Base-by-base conservation (phyloP, 30 jellyfish, hydroid and myxozoan species). In the Sanderia malayensis region DNA sequence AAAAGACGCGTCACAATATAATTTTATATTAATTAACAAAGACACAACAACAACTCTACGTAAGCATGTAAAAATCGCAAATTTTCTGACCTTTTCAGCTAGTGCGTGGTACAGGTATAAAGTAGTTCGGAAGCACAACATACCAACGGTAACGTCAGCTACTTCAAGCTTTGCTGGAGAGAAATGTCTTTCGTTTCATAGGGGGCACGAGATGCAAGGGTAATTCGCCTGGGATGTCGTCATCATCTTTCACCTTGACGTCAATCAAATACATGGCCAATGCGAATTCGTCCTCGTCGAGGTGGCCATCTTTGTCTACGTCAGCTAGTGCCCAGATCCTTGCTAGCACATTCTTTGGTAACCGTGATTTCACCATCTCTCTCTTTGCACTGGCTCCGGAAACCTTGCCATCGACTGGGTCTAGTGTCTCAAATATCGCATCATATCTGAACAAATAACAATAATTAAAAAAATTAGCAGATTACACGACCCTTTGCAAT, bases 221-320 rank as follows among this genome's bases (percentile, higher is more conserved):
- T 44, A 93, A 70, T 28, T 73, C 96, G 20, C 83, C 77, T 9
- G 99, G 99, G 28, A 93, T 74, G 28, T 93, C 99, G 71, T 86
- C 96, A 76, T 86, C 94, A 61, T 82, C 96, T 27, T 74, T 79
- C 67, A 82, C 29, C 60, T 93, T 86, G 31, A 86, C 92, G 26
- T 86, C 95, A 31, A 93, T 93, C 63, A 93, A 62, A 55, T 93
- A 93, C 96, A 86, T 93, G 4, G 96, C 96, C 23, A 93, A 83
- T 3, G 99, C 96, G 45, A 93, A 93, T 58, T 93, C 99, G 30
- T 93, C 99, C 49, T 80, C 95, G 47, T 93, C 99, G 32, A 93
- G 76, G 58, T 93, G 99, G 30, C 99, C 99, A 81, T 93, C 99
- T 74, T 93, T 93, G 66, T 93, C 99, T 26, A 93, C 88, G 84